Evolutionary conservation across 2,113 vertebrate genomes (phyloP).

Genomic region (Gorsachius goisagi): DNA sequence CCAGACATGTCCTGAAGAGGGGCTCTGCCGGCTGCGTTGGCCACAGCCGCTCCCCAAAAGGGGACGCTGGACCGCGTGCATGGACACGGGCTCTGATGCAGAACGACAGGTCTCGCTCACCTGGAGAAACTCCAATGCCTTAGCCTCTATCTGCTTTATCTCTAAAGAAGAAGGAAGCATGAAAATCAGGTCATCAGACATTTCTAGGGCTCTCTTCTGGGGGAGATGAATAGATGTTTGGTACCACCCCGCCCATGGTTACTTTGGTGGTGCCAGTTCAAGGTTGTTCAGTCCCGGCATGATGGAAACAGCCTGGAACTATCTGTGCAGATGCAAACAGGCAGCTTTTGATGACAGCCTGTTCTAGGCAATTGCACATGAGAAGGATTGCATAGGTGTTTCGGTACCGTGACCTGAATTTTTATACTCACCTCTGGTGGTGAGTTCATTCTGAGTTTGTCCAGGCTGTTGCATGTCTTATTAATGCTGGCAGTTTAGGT

Average conservation of each 20-base stretch:
- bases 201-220: neutral
- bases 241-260: neutral
- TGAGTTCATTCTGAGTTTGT: neutral
- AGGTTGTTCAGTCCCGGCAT: neutral
- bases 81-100: neutral
- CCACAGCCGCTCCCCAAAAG: rapidly evolving
- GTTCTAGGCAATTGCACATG: neutral
- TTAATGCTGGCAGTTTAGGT: neutral
- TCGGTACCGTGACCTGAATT: neutral
- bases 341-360: neutral
- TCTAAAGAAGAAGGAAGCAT: neutral
- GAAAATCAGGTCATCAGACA: neutral
- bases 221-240: neutral
- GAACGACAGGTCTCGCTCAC: neutral
- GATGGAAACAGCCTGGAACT: neutral
- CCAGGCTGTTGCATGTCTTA: neutral
- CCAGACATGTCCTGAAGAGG: neutral
- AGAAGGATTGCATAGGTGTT: neutral
- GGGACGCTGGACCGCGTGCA: rapidly evolving
- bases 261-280: neutral
- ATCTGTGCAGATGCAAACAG: neutral
- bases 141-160: neutral
- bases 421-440: neutral
- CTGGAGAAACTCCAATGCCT: neutral
- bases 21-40: neutral